Evolutionary conservation across 1,140 invertebrate species (phyloP).

Genomic region (Phocides pigmalion): DNA sequence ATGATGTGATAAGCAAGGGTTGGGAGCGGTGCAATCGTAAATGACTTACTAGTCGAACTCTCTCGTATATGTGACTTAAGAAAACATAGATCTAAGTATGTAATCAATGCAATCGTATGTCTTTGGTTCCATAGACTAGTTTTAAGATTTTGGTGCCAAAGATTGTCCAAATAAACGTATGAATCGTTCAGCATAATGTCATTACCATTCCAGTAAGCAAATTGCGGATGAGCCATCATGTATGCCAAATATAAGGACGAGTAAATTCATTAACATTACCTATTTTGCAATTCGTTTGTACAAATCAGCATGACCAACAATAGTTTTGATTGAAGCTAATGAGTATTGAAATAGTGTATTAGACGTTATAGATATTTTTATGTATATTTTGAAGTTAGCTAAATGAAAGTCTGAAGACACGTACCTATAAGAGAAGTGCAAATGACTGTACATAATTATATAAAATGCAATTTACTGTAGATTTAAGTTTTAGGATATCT

Average conservation of each 20-base stretch:
- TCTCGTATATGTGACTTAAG: constrained; percentile 61
- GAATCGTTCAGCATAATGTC: constrained; percentile 60
- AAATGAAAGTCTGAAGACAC: constrained; percentile 49
- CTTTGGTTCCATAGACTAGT: constrained; percentile 72
- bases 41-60: constrained; percentile 62
- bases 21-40: constrained; percentile 59
- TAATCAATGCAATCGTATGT: constrained; percentile 50
- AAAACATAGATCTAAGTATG: constrained; percentile 38
- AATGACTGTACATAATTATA: constrained; percentile 69
- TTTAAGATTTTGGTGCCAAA: constrained; percentile 79
- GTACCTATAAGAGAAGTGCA: constrained; percentile 50
- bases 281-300: constrained; percentile 42
- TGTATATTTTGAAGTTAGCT: constrained; percentile 62
- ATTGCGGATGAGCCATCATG: constrained; percentile 63
- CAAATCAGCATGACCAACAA: constrained; percentile 40
- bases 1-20: constrained; percentile 27
- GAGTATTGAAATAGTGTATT: constrained; percentile 30
- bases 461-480: constrained; percentile 63
- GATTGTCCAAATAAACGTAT: constrained; percentile 75
- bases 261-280: constrained; percentile 28
- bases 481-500: constrained; percentile 43
- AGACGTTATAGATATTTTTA: constrained; percentile 41
- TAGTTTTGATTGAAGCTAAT: constrained; percentile 37
- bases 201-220: constrained; percentile 67
- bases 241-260: constrained; percentile 66